Evolutionary conservation across 2,888 invertebrate genomes (phyloP), one percentile per base, ranked within the genome.

Genomic region (Tridacna gigas): DNA sequence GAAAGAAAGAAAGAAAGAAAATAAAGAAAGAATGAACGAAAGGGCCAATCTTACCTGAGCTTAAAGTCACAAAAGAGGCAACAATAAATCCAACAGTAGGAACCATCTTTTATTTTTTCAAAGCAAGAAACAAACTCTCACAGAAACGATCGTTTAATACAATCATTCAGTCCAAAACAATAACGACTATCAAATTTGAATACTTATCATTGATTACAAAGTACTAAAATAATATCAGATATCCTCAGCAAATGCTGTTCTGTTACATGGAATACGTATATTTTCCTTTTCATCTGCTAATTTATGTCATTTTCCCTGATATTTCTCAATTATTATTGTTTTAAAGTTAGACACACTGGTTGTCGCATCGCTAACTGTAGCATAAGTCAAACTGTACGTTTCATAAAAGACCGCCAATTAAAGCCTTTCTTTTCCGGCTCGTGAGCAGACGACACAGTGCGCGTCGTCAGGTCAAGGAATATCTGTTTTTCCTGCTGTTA

Each of bases 371-470:
- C 20, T 56, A 56, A 56, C 56, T 56, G 15, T 9, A 20, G 20
- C 56, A 56, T 56, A 56, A 56, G 56, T 56, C 56, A 56, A 56
- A 56, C 56, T 1, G 37, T 5, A 56, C 56, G 56, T 20, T 56
- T 56, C 28, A 69, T 13, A 45, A 69, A 45, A 25, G 47, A 47
- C 18, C 37, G n/a, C 18, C 69, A 69, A 69, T 69, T 69, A 69
- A 69, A 2, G 69, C 45, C 18, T 69, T 69, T 37, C 37, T 61
- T 20, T 60, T 74, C 28, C 22, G 28, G 61, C 61, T 74, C 73
- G 25, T 13, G 22, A 26, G 73, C 73, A 74, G 73, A 74, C 51
- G 73, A 74, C 74, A 74, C 26, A 69, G 47, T 69, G 69, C 69
- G 69, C 20, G 45, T n/a, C 45, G 45, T 47, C 20, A 69, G 45